These are phyloP conservation scores for Zenarchopterus dispar DNA, from an alignment of 2,797 vertebrate species.

Conservation along the genomic window DNA sequence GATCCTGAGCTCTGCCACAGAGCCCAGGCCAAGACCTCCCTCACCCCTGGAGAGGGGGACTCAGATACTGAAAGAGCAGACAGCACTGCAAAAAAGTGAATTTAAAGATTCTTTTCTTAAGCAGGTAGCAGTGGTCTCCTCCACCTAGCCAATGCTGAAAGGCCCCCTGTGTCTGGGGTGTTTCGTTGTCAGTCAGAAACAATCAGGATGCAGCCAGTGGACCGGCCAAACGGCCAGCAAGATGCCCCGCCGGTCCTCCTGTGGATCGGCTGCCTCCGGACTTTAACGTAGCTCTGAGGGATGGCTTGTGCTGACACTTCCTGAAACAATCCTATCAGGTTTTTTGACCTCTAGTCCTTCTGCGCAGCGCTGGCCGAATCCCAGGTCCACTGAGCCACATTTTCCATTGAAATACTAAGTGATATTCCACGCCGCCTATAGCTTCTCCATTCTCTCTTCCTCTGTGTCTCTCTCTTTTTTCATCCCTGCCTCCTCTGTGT, in stretches of 20 bases:
- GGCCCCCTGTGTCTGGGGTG: no score
- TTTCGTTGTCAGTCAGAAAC: no score
- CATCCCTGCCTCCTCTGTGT: constrained; percentile 39
- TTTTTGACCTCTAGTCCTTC: constrained; percentile 57
- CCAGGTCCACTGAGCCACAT: constrained; percentile 61
- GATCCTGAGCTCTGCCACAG: constrained; percentile 37
- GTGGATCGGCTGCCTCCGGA: constrained; percentile 17
- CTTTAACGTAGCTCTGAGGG: background rate
- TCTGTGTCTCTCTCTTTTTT: constrained; percentile 6
- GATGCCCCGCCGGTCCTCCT: no score
- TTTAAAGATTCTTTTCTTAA: no score
- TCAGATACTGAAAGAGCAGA: no score
- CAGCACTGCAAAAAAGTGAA: no score
- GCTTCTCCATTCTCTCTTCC: constrained; percentile 28
- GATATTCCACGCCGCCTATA: constrained; percentile 73
- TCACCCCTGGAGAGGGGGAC: no score
- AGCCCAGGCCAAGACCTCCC: no score
- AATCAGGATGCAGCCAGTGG: no score
- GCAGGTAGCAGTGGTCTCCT: no score
- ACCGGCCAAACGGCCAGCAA: no score
- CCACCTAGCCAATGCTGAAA: no score
- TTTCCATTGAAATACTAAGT: constrained; percentile 79
- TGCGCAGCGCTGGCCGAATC: constrained; percentile 49
- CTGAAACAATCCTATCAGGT: constrained; percentile 58
- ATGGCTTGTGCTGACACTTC: constrained; percentile 17